Evolutionary conservation across 2,888 invertebrate species (phyloP), one percentile per base, ranked within the genome.

Genomic region (Rhingia campestris): DNA sequence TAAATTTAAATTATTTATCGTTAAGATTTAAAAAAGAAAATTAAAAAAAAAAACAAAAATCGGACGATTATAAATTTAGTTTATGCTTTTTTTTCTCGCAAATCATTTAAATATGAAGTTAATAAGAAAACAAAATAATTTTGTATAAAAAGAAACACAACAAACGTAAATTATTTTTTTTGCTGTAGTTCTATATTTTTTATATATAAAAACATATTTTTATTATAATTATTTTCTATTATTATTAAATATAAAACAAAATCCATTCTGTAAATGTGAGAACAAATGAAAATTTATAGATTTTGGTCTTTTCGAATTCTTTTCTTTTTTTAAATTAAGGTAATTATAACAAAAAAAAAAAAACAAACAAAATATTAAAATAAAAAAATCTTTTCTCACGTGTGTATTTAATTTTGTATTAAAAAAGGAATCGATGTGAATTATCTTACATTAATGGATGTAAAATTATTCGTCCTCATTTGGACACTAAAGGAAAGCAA

Each of bases 1-100:
- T 86, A 86, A 67, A 87, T 80, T 86, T 80, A 79, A 86, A 81
- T 84, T 84, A 86, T 86, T 86, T 81, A 86, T 84, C 43, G 74
- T 49, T 79, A 80, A 74, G 63, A 80, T 76, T 81, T 74, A 79
- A 81, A 74, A 80, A 75, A 81, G 79, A 81, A 82, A 43, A 14
- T 35, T 54, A 6, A 33, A 56, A 70, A 67, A 39, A 66, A 72
- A 4, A 32, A 58, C 56, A 4, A 32, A 58, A 56, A 53, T 66
- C 63, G 67, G 79, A 53, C 74, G 69, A 74, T 64, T 64, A 73
- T 80, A 64, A 74, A 74, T 79, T 74, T 69, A 79, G 49, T 49
- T 66, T 69, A 61, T 73, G 39, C 22, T 59, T 75, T 81, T 61
- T 56, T 14, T 70, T 69, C 53, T 61, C 63, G 49, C 39, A 58